Base-by-base conservation (phyloP, 1,140 invertebrate genomes). In the Muscidifurax raptorellus region DNA sequence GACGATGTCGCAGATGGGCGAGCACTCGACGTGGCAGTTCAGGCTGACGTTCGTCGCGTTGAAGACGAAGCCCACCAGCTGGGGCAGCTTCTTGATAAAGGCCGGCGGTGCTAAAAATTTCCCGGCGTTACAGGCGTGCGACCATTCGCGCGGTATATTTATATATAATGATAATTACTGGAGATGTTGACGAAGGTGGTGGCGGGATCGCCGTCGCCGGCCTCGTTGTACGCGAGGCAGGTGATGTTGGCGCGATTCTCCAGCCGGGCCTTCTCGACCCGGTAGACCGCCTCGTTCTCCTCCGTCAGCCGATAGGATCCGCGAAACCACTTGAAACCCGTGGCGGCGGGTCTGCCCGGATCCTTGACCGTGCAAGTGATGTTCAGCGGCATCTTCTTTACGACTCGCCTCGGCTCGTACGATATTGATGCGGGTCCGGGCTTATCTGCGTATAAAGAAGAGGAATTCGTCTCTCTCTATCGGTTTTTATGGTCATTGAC, bases 1-100 rank as follows among this genome's bases (percentile, higher is more conserved):
- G 18, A 95, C 94, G 69, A 98, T 96, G 47, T 95, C 94, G 91
- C 97, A 98, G 15, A 96, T 93, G 0, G 97, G 97, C 9, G 95
- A 96, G 90, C 97, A 98, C 90, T 98, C 97, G 28, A 98, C 96
- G 86, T 96, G 95, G 90, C 97, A 98, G 9, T 96, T 96, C 13
- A 98, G 94, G 78, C 95, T 97, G 67, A 98, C 96, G 88, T 96
- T 95, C 89, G 94, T 94, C 15, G 95, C 95, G 88, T 95, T 96
- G 90, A 95, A 96, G 13, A 96, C 94, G 30, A 95, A 96, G n/a
- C 97, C 97, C 85, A 95, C 95, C 92, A 97, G 97, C 1, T 95
- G 96, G n/a, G 95, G 95, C 82, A 98, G 94, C 64, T 96, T 95
- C 87, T 96, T 95, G 85, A 98, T 98, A 91, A 98, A 97, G 75